Evolutionary conservation across 2,797 vertebrate species (phyloP), one percentile per base, ranked within the genome.

Genomic region (Crypturellus tataupa): DNA sequence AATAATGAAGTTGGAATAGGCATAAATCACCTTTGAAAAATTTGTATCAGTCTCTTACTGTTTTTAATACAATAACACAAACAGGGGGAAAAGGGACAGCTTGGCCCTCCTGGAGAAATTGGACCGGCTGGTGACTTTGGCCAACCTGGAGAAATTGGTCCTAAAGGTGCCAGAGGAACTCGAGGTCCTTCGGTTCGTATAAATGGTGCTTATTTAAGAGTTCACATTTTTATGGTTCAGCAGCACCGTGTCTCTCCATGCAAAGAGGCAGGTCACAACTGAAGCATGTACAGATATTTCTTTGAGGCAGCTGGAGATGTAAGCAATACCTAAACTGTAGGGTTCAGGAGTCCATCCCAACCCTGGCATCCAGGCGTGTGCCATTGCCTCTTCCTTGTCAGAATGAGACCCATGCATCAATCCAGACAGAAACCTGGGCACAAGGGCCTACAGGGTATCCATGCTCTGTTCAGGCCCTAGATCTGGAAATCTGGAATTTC

Each of bases 131-230:
- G 99, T 64, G 97, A 98, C 51, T 80, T 94, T 12, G 99, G 99
- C 44, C 97, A 97, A 33, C 90, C 55, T 42, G 99, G 99, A 42
- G 97, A 98, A 96, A 93, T 65, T 21, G 99, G 99, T 72, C 98
- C 98, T 47, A 99, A 99, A 97, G 99, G 99, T 62, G 97, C 98
- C 97, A 98, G 99, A 95, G 99, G 99, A 97, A 99, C 99, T 79
- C 98, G 98, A 97, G 99, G 99, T 92, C 92, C 98, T 56, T 83
- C 97, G 97, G 99, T 99, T 91, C 93, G 98, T 98, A 95, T 19
- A 85, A 64, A 80, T 79, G 63, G 67, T 55, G 64, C 13, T 95
- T 95, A 83, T 53, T 84, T 93, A 85, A 95, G 58, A 73, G 53
- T 16, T 82, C 3, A 6, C 11, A 2, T 75, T 12, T 87, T 87